Percentiles rank a stretch among this genome's conserved stretches.
These are phyloP conservation scores for Sminthurides aquaticus DNA, from an alignment of 2,888 invertebrate species.

Conservation along the genomic window DNA sequence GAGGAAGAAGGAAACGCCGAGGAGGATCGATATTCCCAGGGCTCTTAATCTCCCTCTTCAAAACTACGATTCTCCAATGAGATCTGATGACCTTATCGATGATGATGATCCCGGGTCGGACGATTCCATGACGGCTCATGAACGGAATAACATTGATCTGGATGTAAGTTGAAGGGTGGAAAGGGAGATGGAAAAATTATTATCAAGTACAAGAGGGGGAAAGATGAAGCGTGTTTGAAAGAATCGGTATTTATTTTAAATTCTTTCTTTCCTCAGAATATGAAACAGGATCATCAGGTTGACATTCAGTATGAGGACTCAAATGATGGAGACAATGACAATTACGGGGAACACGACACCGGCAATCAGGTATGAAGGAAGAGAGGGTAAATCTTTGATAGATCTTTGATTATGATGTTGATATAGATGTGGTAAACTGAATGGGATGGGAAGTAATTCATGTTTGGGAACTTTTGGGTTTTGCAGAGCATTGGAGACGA, in stretches of 20 bases:
- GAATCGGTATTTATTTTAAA: too few species aligned
- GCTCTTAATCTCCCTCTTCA: slow-evolving; percentile 22
- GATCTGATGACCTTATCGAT: slow-evolving; percentile 28
- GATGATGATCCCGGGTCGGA: slow-evolving; percentile 36
- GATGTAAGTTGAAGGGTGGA: slow-evolving; percentile 33
- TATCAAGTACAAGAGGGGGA: too few species aligned
- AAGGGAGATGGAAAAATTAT: too few species aligned
- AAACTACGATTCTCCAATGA: slow-evolving; percentile 34
- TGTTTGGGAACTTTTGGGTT: slow-evolving; percentile 9
- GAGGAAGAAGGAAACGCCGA: slow-evolving; percentile 43
- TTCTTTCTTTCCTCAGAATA: slow-evolving; percentile 12
- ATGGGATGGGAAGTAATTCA: background rate
- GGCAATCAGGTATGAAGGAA: slow-evolving; percentile 21
- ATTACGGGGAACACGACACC: slow-evolving; percentile 40
- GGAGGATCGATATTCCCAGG: slow-evolving; percentile 36
- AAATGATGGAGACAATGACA: slow-evolving; percentile 38
- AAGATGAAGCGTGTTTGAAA: too few species aligned
- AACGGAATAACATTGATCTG: slow-evolving; percentile 36
- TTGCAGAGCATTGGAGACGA: slow-evolving; percentile 29
- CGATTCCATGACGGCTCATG: slow-evolving; percentile 42
- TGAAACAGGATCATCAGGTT: slow-evolving; percentile 17
- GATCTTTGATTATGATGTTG: background rate
- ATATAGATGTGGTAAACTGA: too few species aligned
- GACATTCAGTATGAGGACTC: slow-evolving; percentile 33
- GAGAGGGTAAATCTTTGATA: background rate